phyloP scores from a whole-genome alignment of 2,113 vertebrate genomes.

The Himantopus leucocephalus region DNA sequence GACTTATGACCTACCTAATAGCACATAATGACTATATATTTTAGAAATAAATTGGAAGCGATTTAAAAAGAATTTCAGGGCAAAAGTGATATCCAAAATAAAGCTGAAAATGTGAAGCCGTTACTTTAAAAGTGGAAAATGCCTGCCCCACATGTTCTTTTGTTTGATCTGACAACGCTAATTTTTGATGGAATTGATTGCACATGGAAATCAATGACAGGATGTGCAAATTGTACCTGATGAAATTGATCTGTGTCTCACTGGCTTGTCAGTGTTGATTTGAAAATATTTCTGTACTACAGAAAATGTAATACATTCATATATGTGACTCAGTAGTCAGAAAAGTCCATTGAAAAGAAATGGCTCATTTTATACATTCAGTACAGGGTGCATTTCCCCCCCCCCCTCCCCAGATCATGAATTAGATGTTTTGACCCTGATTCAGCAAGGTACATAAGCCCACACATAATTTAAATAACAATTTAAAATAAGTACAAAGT shows the following conservation, averaged over 20 bases:
- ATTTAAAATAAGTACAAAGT: not conserved
- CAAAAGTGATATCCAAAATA: conserved; percentile 29
- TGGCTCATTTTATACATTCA: not conserved
- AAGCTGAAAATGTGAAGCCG: not conserved
- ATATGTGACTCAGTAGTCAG: not conserved
- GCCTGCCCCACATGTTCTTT: not conserved
- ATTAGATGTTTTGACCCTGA: not conserved
- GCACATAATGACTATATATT: not conserved
- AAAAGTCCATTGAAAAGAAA: not conserved
- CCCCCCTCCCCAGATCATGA: not conserved
- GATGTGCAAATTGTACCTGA: not conserved
- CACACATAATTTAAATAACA: not conserved
- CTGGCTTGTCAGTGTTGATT: not conserved
- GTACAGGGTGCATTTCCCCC: not conserved
- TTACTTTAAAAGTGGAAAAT: conserved; percentile 7
- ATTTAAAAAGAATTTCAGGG: conserved; percentile 41
- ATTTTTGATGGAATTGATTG: conserved; percentile 8
- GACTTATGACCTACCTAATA: conserved; percentile 11
- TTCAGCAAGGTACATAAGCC: not conserved
- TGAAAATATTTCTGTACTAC: not conserved
- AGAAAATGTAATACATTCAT: not conserved
- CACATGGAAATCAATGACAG: not conserved
- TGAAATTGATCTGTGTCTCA: not conserved
- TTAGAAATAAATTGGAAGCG: conserved; percentile 16
- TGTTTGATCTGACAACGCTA: not conserved